Evolutionary conservation across 2,888 invertebrate species (phyloP).

Genomic region (Noctua pronuba): DNA sequence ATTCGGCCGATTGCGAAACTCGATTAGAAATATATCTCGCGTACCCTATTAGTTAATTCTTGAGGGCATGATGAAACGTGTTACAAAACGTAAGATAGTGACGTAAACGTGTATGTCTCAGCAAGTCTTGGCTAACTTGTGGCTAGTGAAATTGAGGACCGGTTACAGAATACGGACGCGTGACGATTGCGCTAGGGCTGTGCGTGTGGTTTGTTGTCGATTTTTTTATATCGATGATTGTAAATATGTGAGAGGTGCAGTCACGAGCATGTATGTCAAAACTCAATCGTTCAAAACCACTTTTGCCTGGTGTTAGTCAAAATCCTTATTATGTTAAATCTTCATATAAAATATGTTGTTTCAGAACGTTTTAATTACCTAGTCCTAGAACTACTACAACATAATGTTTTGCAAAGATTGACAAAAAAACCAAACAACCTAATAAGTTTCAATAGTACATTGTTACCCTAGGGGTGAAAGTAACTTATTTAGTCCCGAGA

Average conservation of each 20-base stretch:
- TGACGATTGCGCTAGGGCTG: conserved; percentile 54
- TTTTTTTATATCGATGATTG: conserved; percentile 48
- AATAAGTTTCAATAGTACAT: too few species aligned
- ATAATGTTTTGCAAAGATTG: too few species aligned
- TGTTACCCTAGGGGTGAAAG: too few species aligned
- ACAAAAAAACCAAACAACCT: too few species aligned
- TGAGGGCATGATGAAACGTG: conserved; percentile 42
- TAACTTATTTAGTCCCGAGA: too few species aligned
- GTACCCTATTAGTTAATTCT: conserved; percentile 34
- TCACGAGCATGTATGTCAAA: too few species aligned
- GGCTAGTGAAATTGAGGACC: conserved; percentile 32
- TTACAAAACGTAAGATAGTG: conserved; percentile 55
- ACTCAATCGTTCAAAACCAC: too few species aligned
- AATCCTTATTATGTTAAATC: too few species aligned
- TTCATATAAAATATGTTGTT: too few species aligned
- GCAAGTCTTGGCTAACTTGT: conserved; percentile 26
- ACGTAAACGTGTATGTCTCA: conserved; percentile 52
- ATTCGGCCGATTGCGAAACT: conserved; percentile 34
- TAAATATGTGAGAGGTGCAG: not conserved
- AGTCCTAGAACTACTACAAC: too few species aligned
- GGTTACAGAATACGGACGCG: conserved; percentile 62
- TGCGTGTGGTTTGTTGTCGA: not conserved
- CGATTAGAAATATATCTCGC: conserved; percentile 34
- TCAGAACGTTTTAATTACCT: too few species aligned
- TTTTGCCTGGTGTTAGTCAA: too few species aligned